Evolutionary conservation across 2,113 vertebrate species (phyloP).

Genomic region (Vulpes ferrilata): DNA sequence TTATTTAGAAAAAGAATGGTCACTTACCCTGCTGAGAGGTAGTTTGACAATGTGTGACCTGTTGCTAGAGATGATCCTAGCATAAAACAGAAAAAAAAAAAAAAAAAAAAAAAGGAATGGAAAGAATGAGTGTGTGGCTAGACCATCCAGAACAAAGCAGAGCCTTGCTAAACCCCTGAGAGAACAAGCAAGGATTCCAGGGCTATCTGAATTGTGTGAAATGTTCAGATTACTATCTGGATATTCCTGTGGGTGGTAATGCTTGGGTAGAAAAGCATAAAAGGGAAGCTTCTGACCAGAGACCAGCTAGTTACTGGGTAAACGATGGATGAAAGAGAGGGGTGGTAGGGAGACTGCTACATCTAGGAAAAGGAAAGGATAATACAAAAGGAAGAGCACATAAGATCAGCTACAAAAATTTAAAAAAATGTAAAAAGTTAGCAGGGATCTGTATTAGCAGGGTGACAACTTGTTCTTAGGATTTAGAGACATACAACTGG

Average conservation of each 20-base stretch:
- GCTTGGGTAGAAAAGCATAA: conserved; percentile 27
- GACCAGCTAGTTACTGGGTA: background rate
- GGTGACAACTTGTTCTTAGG: background rate
- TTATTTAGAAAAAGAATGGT: background rate
- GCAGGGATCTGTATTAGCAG: conserved; percentile 8
- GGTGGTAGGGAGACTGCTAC: background rate
- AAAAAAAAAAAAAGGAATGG: background rate
- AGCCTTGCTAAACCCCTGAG: background rate
- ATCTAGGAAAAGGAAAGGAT: conserved; percentile 6
- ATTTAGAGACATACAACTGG: conserved; percentile 18
- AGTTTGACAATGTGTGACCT: conserved; percentile 99
- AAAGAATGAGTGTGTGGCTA: background rate
- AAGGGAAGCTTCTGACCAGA: conserved; percentile 9
- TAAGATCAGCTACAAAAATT: background rate
- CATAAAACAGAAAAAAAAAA: conserved; percentile 69
- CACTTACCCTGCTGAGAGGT: conserved; percentile 98
- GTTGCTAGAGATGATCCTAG: conserved; percentile 99
- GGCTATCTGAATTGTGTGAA: background rate
- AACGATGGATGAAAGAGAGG: background rate
- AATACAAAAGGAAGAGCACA: background rate
- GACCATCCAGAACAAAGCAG: background rate
- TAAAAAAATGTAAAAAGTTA: background rate
- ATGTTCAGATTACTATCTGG: background rate
- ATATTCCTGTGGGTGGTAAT: background rate
- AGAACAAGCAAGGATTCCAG: background rate